These are phyloP conservation scores for Chondrilla cf. caribensis DNA, from an alignment of 37 sponge, comb jelly and placozoan genomes.

Conservation along the genomic window DNA sequence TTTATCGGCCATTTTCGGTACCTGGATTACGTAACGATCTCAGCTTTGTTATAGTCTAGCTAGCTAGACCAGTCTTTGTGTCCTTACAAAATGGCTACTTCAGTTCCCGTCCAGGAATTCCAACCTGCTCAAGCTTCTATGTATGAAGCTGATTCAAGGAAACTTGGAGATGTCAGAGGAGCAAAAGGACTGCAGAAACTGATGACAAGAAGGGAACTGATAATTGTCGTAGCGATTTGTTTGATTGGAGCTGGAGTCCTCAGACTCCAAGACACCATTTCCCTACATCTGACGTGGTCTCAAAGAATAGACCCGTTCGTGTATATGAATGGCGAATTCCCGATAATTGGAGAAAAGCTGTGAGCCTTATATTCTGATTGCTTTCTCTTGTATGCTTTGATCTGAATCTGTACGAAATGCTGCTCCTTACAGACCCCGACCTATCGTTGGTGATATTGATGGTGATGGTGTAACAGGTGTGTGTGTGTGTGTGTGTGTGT, in stretches of 20 bases:
- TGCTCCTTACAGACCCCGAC: constrained; percentile 39
- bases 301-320: constrained; percentile 31
- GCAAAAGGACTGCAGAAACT: constrained; percentile 8
- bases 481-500: constrained; percentile 10
- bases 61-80: no score
- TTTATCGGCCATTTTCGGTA: not conserved
- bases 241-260: constrained; percentile 51
- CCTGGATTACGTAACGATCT: no score
- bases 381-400: not conserved
- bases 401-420: no score
- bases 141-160: not conserved
- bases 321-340: constrained; percentile 59
- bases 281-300: constrained; percentile 31
- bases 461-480: constrained; percentile 62
- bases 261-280: constrained; percentile 19
- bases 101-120: not conserved
- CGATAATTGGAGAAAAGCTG: constrained; percentile 54
- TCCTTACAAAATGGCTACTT: not conserved
- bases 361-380: constrained; percentile 18
- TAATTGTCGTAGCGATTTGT: constrained; percentile 55
- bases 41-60: no score
- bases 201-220: constrained; percentile 47
- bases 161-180: not conserved
- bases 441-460: constrained; percentile 66
- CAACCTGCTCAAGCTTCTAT: not conserved